Conservation (phyloP, 2,888 invertebrate species). For the Bellardia pandia region DNA sequence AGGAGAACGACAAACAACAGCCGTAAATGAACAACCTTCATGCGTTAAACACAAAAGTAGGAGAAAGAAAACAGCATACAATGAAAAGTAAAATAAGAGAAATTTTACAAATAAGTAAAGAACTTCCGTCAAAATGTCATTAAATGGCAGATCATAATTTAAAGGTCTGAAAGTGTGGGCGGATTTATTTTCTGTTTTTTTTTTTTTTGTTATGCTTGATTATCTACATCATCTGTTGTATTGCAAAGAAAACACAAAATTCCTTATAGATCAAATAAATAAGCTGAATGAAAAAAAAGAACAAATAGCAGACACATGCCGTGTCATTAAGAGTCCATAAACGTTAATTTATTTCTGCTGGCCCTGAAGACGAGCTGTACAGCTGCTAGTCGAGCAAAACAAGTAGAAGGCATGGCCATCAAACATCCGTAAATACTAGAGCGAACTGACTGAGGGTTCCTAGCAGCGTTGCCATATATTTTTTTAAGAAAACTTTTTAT, state of each 20-base stretch:
- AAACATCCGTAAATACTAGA: no score
- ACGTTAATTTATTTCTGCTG: constrained; percentile 40
- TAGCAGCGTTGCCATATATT: no score
- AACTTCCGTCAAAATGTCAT: constrained; percentile 72
- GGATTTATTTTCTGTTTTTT: constrained; percentile 53
- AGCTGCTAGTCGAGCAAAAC: not conserved
- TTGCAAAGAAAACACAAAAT: constrained; percentile 24
- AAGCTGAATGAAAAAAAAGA: not conserved
- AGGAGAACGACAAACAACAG: constrained; percentile 44
- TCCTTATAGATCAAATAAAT: constrained; percentile 42
- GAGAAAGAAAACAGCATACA: constrained; percentile 26
- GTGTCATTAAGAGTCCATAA: constrained; percentile 47
- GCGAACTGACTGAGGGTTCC: no score
- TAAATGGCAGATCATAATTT: constrained; percentile 72
- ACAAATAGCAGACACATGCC: constrained; percentile 32
- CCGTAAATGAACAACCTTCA: constrained; percentile 63
- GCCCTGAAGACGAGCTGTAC: constrained; percentile 17
- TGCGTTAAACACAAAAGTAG: not conserved
- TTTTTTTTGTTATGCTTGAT: not conserved
- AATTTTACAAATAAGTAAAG: constrained; percentile 13
- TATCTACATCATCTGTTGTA: not conserved
- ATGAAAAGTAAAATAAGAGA: constrained; percentile 1
- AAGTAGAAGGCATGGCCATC: no score
- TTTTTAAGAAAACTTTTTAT: no score
- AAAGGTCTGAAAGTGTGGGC: constrained; percentile 64